Conservation (phyloP, 2,113 vertebrate genomes). For the Scopus umbretta region DNA sequence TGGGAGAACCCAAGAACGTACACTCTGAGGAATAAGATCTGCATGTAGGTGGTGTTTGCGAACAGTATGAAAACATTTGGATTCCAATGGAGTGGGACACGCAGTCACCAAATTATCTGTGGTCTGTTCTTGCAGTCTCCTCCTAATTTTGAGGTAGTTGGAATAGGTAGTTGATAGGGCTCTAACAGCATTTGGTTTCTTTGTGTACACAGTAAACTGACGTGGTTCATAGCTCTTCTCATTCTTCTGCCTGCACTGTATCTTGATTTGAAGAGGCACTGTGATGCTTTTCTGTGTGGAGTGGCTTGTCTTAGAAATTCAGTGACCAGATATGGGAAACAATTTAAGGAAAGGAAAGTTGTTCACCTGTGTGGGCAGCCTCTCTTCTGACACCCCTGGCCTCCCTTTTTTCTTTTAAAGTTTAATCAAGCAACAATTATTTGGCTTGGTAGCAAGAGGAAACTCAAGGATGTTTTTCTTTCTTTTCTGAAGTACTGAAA, state of each 20-base stretch:
- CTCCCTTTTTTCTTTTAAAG: background rate
- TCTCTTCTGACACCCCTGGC: background rate
- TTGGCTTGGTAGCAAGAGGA: background rate
- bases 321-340: background rate
- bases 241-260: background rate
- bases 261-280: background rate
- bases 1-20: background rate
- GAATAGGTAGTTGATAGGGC: background rate
- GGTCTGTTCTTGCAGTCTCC: background rate
- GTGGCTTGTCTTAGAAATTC: background rate
- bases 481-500: background rate
- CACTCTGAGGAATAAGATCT: background rate
- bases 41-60: rapidly evolving
- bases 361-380: background rate
- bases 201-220: background rate
- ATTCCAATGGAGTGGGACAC: background rate
- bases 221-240: background rate
- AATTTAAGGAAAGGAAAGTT: background rate
- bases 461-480: background rate
- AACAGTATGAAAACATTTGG: background rate
- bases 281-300: background rate
- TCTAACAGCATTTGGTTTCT: background rate
- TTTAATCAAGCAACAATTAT: background rate
- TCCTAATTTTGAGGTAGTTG: background rate
- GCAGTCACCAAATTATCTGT: background rate